These are phyloP conservation scores for Zaprionus lachaisei DNA, from an alignment of 1,140 invertebrate species.

Conservation along the genomic window DNA sequence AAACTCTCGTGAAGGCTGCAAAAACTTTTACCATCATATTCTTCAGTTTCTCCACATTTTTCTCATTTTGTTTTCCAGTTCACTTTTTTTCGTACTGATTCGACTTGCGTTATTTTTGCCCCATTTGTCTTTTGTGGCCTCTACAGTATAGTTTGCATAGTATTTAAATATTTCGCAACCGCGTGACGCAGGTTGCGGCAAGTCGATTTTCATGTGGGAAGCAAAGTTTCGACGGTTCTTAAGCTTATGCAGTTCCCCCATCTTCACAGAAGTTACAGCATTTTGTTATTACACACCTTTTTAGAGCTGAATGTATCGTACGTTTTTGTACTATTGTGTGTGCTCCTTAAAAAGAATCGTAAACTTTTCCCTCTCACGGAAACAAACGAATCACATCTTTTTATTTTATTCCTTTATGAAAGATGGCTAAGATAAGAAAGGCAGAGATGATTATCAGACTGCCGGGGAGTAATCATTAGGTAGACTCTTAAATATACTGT, in stretches of 20 bases:
- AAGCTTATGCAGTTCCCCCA: neutral
- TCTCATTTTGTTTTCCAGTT: constrained; percentile 13
- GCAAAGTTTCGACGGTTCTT: constrained; percentile 9
- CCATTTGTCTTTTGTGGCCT: constrained; percentile 12
- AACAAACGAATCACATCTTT: neutral
- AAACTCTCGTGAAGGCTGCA: constrained; percentile 27
- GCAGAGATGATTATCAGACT: neutral
- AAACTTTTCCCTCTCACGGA: constrained; percentile 4
- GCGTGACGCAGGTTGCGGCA: constrained; percentile 24
- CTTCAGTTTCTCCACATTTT: constrained; percentile 18
- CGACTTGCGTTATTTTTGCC: constrained; percentile 22
- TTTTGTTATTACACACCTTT: constrained; percentile 23
- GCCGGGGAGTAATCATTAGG: neutral
- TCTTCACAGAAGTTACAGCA: constrained; percentile 28
- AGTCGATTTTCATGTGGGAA: neutral
- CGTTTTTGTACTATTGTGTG: constrained; percentile 41
- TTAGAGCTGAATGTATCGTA: constrained; percentile 55
- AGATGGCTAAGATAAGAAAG: neutral
- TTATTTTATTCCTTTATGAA: neutral
- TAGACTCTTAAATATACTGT: neutral
- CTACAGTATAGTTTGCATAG: constrained; percentile 42
- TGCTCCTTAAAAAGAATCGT: constrained; percentile 4
- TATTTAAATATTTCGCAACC: constrained; percentile 52
- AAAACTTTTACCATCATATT: constrained; percentile 54
- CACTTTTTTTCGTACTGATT: constrained; percentile 5